Conservation (phyloP, 2,888 invertebrate genomes). For the Protodeltote pygarga region DNA sequence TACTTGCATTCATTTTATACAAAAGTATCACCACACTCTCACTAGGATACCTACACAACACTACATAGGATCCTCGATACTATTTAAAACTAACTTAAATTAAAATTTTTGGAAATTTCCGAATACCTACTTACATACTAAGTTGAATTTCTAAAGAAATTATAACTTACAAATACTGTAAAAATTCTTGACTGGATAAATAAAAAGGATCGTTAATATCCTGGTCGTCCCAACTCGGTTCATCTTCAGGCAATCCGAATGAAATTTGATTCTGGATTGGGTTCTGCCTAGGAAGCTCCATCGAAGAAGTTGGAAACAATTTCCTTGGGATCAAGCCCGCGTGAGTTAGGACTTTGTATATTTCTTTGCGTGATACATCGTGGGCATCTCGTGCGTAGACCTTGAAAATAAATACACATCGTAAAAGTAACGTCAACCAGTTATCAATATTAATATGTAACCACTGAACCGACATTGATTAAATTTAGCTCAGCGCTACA, state of each 20-base stretch:
- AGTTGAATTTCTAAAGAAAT: background rate
- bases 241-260: constrained; percentile 28
- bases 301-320: constrained; percentile 6
- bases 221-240: constrained; percentile 40
- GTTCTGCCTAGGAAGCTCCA: constrained; percentile 18
- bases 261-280: constrained; percentile 39
- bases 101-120: constrained; percentile 12
- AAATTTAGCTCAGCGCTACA: too few species aligned
- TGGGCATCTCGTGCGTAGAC: constrained; percentile 88
- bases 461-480: background rate
- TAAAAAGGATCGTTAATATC: constrained; percentile 52
- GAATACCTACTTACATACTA: background rate
- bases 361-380: constrained; percentile 87
- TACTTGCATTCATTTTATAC: too few species aligned
- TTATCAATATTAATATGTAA: constrained; percentile 7
- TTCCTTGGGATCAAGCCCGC: constrained; percentile 86
- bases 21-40: too few species aligned
- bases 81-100: background rate
- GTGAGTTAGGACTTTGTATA: constrained; percentile 88
- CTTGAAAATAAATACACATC: constrained; percentile 59
- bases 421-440: constrained; percentile 1
- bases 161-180: constrained; percentile 66
- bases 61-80: too few species aligned
- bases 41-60: too few species aligned
- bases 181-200: constrained; percentile 63